A percentile compares a stretch with the other conserved stretches of the same genome.
phyloP scores from a whole-genome alignment of 1,140 invertebrate genomes.

The Tetragonula clypearis region DNA sequence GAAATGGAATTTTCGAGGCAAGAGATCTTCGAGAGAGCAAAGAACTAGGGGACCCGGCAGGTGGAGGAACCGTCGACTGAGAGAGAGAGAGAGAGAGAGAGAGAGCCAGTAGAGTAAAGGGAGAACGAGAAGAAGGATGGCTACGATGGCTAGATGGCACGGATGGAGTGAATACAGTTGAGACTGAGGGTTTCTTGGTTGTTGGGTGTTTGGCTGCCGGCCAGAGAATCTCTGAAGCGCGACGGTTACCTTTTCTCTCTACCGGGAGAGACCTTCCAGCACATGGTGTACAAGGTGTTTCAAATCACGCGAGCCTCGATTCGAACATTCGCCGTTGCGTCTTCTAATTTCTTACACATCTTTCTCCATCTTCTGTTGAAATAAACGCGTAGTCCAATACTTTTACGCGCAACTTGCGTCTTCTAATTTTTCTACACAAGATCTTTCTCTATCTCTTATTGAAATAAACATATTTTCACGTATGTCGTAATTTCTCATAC shows the following conservation, averaged over 20 bases:
- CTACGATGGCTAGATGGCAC: slow-evolving; percentile 55
- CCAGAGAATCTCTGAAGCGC: slow-evolving; percentile 71
- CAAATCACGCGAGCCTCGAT: not conserved
- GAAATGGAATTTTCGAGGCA: slow-evolving; percentile 63
- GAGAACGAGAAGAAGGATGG: slow-evolving; percentile 48
- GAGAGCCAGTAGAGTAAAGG: slow-evolving; percentile 15
- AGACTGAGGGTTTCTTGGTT: slow-evolving; percentile 73
- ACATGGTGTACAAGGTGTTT: not conserved
- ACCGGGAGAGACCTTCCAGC: slow-evolving; percentile 48
- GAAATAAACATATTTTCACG: not conserved
- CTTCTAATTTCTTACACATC: not conserved
- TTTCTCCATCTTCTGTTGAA: not conserved
- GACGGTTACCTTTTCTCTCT: slow-evolving; percentile 68
- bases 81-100: slow-evolving; percentile 23
- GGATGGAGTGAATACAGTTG: slow-evolving; percentile 66
- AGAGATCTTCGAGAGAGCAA: slow-evolving; percentile 29
- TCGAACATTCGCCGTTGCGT: not conserved
- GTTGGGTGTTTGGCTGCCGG: slow-evolving; percentile 73
- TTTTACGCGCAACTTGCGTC: no score
- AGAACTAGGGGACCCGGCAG: slow-evolving; percentile 38
- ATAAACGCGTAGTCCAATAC: not conserved
- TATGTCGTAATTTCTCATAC: no score
- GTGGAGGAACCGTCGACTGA: not conserved
- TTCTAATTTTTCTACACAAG: no score
- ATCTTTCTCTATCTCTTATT: not conserved